Base-by-base conservation (phyloP, 2,797 vertebrate genomes). In the Bucorvus abyssinicus region DNA sequence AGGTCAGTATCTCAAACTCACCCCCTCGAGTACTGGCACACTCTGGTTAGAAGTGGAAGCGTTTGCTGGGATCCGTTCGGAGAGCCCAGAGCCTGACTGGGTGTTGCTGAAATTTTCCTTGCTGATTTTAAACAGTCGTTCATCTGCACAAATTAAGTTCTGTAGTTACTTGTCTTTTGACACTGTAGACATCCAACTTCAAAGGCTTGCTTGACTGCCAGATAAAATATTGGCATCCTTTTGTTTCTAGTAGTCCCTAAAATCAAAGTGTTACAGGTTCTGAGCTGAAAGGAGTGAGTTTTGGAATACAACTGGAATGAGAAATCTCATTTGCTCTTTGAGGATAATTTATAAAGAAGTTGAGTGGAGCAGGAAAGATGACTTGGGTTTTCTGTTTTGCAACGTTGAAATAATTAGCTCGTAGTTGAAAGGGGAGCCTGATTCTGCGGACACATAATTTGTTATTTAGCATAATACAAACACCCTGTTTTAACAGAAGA, bases 121-220 rank as follows among this genome's bases (percentile, higher is more conserved):
- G 81, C 87, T 89, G 78, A 15, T 86, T 95, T 89, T 55, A 86
- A 93, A 49, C 45, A 87, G 65, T 85, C 80, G 82, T 70, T 96
- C 56, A 19, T 84, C 83, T 79, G 74, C 93, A 80, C 84, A 84
- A 84, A 89, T 84, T 67, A 92, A 70, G 56, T 86, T 88, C 73
- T 91, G 74, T 87, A 13, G 5, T 95, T 95, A 89, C 74, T 94
- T 83, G 81, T 80, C 88, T 75, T 90, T 74, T 92, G 82, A 93
- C 87, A 61, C 34, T 49, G 68, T 65, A 92, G 69, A 68, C 87
- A 40, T 64, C 34, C 63, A 80, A 52, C 64, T 96, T 96, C 87
- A 95, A 95, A 94, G 78, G 40, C 65, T 87, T 91, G 44, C 84
- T 77, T 75, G 73, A 68, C 56, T 93, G 78, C 81, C 78, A 93